Percentiles rank a stretch among this genome's conserved stretches.
phyloP scores from a whole-genome alignment of 1,140 invertebrate species.

The Phymastichus coffea region DNA sequence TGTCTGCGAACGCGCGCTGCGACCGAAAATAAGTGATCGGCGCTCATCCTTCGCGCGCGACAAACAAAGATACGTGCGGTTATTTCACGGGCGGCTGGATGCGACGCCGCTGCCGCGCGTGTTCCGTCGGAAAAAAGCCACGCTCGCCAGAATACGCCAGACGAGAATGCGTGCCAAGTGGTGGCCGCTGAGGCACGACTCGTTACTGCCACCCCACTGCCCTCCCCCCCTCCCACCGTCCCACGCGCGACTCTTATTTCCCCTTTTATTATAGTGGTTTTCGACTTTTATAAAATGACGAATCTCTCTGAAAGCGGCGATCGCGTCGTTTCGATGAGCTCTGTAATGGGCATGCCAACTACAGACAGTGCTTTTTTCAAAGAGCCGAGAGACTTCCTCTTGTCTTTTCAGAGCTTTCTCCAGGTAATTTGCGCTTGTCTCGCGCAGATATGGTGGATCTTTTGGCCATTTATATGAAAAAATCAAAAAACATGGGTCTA shows the following conservation, averaged over 20 bases:
- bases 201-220: background rate
- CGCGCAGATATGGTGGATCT: no score
- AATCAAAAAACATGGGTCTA: no score
- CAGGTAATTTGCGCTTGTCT: no score
- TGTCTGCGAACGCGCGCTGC: background rate
- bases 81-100: constrained; percentile 15
- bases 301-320: no score
- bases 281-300: no score
- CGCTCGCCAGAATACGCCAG: constrained; percentile 8
- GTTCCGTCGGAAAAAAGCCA: background rate
- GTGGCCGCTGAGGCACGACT: background rate
- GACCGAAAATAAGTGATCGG: background rate
- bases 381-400: background rate
- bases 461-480: no score
- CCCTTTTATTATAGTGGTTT: constrained; percentile 14
- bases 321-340: no score
- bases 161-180: background rate
- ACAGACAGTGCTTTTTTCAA: no score
- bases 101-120: background rate
- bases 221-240: background rate
- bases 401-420: no score
- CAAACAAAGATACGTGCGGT: background rate
- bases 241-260: background rate
- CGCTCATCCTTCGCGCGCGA: background rate
- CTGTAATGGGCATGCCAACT: no score